phyloP scores from a whole-genome alignment of 1,140 invertebrate species.

The Brachionus paranguensis region DNA sequence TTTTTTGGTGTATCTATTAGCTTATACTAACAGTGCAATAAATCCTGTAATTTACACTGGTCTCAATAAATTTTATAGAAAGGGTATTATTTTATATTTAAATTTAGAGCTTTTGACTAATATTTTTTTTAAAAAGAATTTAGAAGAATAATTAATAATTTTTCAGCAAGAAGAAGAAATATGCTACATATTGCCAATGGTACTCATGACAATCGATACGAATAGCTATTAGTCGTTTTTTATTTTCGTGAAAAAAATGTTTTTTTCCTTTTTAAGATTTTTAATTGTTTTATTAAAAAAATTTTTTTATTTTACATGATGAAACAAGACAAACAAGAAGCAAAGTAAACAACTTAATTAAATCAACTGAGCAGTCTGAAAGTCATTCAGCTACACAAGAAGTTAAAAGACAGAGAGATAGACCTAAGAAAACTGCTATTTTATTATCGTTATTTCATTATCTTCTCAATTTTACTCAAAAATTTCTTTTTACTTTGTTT shows the following conservation, averaged over 20 bases:
- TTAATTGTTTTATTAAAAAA: too few species aligned
- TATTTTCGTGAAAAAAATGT: background rate
- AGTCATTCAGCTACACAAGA: too few species aligned
- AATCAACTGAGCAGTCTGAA: too few species aligned
- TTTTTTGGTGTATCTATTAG: conserved; percentile 55
- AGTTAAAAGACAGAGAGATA: too few species aligned
- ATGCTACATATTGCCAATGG: background rate
- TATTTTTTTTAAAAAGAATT: background rate
- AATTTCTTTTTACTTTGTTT: too few species aligned
- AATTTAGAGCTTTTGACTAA: background rate
- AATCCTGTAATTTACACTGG: conserved; percentile 59
- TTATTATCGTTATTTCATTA: too few species aligned
- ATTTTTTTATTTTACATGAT: too few species aligned
- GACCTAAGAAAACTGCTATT: too few species aligned
- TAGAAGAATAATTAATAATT: conserved; percentile 32
- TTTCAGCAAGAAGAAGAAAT: conserved; percentile 1
- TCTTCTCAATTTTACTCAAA: too few species aligned
- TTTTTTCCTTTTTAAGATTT: too few species aligned
- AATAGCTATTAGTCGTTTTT: background rate
- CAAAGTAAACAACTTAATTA: too few species aligned
- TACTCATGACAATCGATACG: background rate
- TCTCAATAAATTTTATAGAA: conserved; percentile 54
- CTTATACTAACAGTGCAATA: conserved; percentile 57
- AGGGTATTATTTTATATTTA: conserved; percentile 40
- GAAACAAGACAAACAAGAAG: too few species aligned